phyloP scores from a whole-genome alignment of 2,797 vertebrate genomes.

The Sebastes wilsoni region DNA sequence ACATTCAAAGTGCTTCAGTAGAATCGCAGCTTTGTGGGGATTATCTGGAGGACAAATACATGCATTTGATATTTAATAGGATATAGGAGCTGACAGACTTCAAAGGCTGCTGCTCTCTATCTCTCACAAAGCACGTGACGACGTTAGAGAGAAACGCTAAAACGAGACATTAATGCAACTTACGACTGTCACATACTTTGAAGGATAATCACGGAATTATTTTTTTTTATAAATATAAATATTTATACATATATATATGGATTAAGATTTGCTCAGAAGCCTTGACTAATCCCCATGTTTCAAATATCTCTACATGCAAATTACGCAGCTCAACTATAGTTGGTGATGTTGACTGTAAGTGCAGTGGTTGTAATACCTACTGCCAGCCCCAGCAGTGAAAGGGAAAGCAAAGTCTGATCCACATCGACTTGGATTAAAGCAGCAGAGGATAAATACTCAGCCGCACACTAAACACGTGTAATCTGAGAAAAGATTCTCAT shows the following conservation, averaged over 20 bases:
- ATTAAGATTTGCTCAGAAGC: constrained; percentile 64
- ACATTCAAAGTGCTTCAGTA: constrained; percentile 2
- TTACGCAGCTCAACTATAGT: constrained; percentile 35
- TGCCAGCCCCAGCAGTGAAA: constrained; percentile 3
- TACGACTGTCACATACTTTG: constrained; percentile 58
- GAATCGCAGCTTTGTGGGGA: constrained; percentile 46
- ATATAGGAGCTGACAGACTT: constrained; percentile 62
- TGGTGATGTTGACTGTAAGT: constrained; percentile 37
- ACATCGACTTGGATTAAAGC: constrained; percentile 50
- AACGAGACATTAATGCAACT: constrained; percentile 56
- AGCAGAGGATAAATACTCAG: constrained; percentile 39
- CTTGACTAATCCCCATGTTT: constrained; percentile 69
- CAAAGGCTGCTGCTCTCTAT: constrained; percentile 51
- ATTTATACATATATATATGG: constrained; percentile 48
- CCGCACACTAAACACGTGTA: constrained; percentile 47
- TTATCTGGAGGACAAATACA: constrained; percentile 62
- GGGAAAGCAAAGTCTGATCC: constrained; percentile 23
- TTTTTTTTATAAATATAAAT: constrained; percentile 49
- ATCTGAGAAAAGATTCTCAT: constrained; percentile 59
- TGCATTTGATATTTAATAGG: constrained; percentile 69
- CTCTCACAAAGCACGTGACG: constrained; percentile 40
- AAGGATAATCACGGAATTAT: constrained; percentile 60
- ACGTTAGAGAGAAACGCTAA: constrained; percentile 28
- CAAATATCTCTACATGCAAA: constrained; percentile 57
- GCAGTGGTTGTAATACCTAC: constrained; percentile 35